Evolutionary conservation across 1,140 invertebrate species (phyloP).

Genomic region (Bathynomus jamesi): DNA sequence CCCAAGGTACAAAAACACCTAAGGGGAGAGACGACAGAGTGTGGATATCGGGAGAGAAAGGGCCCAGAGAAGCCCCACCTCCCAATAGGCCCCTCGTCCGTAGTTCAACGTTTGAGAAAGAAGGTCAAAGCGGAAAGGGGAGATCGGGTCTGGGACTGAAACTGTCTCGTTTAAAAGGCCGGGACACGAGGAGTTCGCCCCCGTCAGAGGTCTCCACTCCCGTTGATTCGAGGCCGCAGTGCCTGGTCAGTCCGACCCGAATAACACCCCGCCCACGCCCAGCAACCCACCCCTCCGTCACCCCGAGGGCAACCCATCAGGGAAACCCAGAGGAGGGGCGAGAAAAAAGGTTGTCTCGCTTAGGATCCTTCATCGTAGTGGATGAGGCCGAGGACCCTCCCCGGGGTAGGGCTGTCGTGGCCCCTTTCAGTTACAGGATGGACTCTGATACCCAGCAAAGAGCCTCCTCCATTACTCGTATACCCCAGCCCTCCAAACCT

Average conservation of each 20-base stretch:
- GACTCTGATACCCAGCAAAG: conserved; percentile 3
- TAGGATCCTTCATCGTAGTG: conserved; percentile 47
- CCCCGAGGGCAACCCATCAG: conserved; percentile 13
- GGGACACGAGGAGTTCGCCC: conserved; percentile 30
- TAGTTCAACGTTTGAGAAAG: conserved; percentile 59
- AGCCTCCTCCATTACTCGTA: conserved; percentile 21
- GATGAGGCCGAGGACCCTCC: conserved; percentile 40
- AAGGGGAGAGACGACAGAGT: conserved; percentile 55
- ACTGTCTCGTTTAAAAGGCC: conserved; percentile 27
- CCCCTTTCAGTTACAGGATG: conserved; percentile 36
- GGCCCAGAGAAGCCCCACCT: conserved; percentile 21
- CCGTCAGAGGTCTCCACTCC: conserved; percentile 32
- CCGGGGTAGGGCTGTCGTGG: conserved; percentile 28
- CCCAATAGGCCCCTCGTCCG: conserved; percentile 48
- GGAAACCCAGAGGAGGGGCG: conserved; percentile 18
- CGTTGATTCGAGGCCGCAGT: conserved; percentile 29
- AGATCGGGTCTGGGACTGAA: conserved; percentile 28
- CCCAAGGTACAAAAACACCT: conserved; percentile 48
- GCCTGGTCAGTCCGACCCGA: conserved; percentile 23
- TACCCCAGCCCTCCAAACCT: conserved; percentile 35
- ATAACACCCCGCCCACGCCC: conserved; percentile 25
- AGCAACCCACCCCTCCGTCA: conserved; percentile 19
- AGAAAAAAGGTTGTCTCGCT: conserved; percentile 47
- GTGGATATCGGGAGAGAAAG: conserved; percentile 50
- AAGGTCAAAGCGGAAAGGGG: conserved; percentile 13